Evolutionary conservation across 2,888 invertebrate genomes (phyloP), one percentile per base, ranked within the genome.

Genomic region (Tribolium freemani): DNA sequence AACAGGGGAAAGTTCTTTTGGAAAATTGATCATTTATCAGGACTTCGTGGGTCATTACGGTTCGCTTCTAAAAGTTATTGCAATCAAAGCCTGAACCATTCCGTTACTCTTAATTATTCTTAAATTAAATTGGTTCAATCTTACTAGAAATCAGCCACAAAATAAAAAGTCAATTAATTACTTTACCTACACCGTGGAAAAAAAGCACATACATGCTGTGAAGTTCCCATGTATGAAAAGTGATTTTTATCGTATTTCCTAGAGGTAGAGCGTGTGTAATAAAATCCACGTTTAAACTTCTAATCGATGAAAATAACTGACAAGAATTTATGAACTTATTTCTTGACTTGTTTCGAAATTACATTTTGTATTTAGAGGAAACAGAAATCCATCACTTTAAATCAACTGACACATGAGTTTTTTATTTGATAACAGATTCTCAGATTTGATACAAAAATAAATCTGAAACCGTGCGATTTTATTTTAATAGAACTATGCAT

Each of bases 21-120:
- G 53, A 64, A 64, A 64, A 64, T 64, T 64, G 64, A 53, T 51
- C 64, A 64, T 64, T 64, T 51, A 64, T 64, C 64, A 64, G 26
- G 53, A 64, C 64, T 64, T 64, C 64, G 64, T 54, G 64, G 64
- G 44, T 64, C 44, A 21, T 64, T 64, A 64, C 51, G 38, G 50
- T 38, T 63, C n/a, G 31, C 21, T n/a, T 58, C 51, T 2, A 44
- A 44, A 58, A 58, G 44, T 38, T 53, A 13, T 48, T 11, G 48
- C 26, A 26, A 26, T 26, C 26, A 26, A 26, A 5, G 26, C 26
- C 5, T 3, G 26, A 26, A 26, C 26, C 3, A 26, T 26, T 26
- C 26, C 5, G 5, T 26, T 26, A 5, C 5, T 26, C 26, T 26
- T 26, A 26, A 26, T 26, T 26, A 26, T 26, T 26, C 26, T 26